A percentile compares a stretch with the other conserved stretches of the same genome.
These are phyloP conservation scores for Apodemia duryi DNA, from an alignment of 2,888 invertebrate species.

Conservation along the genomic window DNA sequence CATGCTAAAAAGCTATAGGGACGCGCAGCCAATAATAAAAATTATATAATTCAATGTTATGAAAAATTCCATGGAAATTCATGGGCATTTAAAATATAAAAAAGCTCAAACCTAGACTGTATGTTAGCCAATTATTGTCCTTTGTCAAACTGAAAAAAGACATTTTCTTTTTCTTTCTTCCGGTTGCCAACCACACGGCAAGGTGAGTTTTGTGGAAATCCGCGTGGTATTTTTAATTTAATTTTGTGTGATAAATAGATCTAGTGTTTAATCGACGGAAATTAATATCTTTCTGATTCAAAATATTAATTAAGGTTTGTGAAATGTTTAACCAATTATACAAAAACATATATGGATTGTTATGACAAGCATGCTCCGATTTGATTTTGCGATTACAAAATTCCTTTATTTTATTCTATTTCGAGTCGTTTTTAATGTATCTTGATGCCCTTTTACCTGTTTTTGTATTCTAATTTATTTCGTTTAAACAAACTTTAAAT, in stretches of 20 bases:
- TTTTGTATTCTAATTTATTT: neutral
- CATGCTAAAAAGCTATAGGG: too few relatives aligned
- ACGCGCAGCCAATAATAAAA: neutral
- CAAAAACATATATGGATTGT: neutral
- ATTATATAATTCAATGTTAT: neutral
- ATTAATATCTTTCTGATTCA: neutral
- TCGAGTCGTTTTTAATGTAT: neutral
- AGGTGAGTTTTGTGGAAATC: slow-evolving; percentile 59
- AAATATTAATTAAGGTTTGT: neutral
- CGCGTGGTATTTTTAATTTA: slow-evolving; percentile 58
- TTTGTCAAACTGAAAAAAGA: neutral
- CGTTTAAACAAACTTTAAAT: neutral
- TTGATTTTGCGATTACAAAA: neutral
- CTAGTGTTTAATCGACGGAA: slow-evolving; percentile 28
- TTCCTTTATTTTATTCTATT: neutral
- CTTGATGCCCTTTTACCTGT: neutral
- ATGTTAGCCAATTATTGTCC: neutral
- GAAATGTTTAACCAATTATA: neutral
- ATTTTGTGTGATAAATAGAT: slow-evolving; percentile 30
- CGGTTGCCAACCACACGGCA: slow-evolving; percentile 69
- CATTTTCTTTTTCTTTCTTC: slow-evolving; percentile 57
- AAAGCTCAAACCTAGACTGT: neutral
- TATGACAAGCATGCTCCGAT: neutral
- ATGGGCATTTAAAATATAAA: neutral
- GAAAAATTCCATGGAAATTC: neutral